phyloP scores from a whole-genome alignment of 2,888 invertebrate species.

The Pyrrhosoma nymphula region DNA sequence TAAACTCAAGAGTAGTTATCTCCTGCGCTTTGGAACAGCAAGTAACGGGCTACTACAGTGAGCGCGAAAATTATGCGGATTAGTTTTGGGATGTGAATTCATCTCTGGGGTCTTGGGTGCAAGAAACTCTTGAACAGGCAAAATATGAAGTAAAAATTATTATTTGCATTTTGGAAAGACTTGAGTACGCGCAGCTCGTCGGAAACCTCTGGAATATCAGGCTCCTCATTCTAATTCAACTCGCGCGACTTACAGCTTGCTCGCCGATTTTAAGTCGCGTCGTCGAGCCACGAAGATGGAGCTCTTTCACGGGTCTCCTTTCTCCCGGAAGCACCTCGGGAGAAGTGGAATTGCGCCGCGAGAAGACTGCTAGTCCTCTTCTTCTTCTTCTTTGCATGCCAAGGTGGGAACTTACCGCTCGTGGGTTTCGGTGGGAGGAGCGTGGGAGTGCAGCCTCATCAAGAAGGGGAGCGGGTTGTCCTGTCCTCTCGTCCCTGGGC shows the following conservation, averaged over 20 bases:
- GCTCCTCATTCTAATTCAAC: not conserved
- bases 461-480: too few species aligned
- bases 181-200: not conserved
- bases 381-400: not conserved
- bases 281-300: not conserved
- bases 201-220: not conserved
- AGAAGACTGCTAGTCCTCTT: not conserved
- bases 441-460: not conserved
- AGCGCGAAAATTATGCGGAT: too few species aligned
- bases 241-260: not conserved
- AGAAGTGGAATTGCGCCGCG: not conserved
- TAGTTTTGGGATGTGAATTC: too few species aligned
- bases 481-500: not conserved
- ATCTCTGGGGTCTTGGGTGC: too few species aligned
- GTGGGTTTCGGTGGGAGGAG: not conserved
- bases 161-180: not conserved
- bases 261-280: not conserved
- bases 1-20: too few species aligned
- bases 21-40: too few species aligned
- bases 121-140: not conserved
- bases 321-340: not conserved
- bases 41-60: too few species aligned
- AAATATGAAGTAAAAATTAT: not conserved
- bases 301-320: not conserved
- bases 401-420: not conserved